phyloP scores from a whole-genome alignment of 2,888 invertebrate species.

The Oxycera nigricornis region DNA sequence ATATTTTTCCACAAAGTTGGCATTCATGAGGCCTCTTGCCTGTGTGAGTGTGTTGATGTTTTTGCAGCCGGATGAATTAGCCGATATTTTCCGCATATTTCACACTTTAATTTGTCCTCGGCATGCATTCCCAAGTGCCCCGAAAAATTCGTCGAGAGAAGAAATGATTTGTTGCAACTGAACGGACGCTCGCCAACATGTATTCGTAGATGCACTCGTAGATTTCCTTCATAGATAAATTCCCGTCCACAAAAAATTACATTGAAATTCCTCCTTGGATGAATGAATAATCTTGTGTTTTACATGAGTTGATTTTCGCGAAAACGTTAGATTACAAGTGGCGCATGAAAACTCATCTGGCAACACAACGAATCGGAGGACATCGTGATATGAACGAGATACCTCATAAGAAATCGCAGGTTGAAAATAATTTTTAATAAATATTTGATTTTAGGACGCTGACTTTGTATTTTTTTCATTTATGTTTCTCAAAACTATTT shows the following conservation, averaged over 20 bases:
- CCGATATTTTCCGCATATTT: conserved; percentile 26
- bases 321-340: too few relatives aligned
- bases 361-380: too few relatives aligned
- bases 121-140: conserved; percentile 2
- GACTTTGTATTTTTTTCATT: neutral
- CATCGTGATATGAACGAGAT: too few relatives aligned
- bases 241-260: conserved; percentile 42
- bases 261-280: too few relatives aligned
- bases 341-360: too few relatives aligned
- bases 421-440: neutral
- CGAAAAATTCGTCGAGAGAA: conserved; percentile 29
- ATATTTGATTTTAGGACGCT: neutral
- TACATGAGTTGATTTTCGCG: too few relatives aligned
- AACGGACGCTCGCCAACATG: conserved; percentile 44
- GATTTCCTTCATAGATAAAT: conserved; percentile 41
- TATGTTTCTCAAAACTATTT: too few relatives aligned
- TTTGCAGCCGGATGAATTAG: conserved; percentile 26
- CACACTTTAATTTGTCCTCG: conserved; percentile 10
- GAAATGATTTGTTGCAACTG: conserved; percentile 44
- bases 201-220: conserved; percentile 42
- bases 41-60: conserved; percentile 44
- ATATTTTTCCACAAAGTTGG: conserved; percentile 42
- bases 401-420: too few relatives aligned
- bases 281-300: too few relatives aligned
- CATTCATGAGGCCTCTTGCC: conserved; percentile 44